phyloP scores from a whole-genome alignment of 2,113 vertebrate genomes.

The Mustela lutreola region DNA sequence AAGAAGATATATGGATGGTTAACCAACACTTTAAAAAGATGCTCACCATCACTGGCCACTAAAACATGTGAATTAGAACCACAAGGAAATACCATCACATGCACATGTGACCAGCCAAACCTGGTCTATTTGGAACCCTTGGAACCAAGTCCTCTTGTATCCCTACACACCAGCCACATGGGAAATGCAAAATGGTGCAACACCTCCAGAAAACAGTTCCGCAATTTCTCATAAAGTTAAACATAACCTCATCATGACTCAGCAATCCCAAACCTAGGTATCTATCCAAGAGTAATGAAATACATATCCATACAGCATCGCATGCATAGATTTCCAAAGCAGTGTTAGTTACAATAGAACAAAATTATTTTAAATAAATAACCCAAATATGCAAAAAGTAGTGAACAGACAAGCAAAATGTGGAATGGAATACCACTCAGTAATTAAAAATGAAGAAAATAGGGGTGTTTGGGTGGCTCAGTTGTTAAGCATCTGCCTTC shows the following conservation, averaged over 20 bases:
- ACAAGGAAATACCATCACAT: slow-evolving; percentile 11
- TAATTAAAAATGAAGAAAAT: slow-evolving; percentile 11
- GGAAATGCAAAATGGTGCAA: not conserved
- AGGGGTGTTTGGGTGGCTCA: not conserved
- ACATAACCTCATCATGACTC: not conserved
- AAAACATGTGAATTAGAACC: not conserved
- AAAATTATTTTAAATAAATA: slow-evolving; percentile 14
- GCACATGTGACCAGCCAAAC: not conserved
- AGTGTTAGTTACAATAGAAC: slow-evolving; percentile 1
- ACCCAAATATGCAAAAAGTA: not conserved
- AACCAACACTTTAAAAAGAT: not conserved
- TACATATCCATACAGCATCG: not conserved
- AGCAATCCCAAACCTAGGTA: not conserved
- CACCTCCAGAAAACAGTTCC: not conserved
- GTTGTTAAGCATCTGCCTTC: no score
- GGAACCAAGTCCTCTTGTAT: not conserved
- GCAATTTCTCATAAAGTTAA: not conserved
- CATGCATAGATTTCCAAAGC: not conserved
- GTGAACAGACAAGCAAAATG: not conserved
- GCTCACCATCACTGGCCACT: not conserved
- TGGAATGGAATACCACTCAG: not conserved
- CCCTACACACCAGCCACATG: not conserved
- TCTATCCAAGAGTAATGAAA: not conserved
- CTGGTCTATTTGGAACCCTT: not conserved
- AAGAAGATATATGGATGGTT: not conserved